Conservation (phyloP, 2,113 vertebrate species). For the Turnix velox region DNA sequence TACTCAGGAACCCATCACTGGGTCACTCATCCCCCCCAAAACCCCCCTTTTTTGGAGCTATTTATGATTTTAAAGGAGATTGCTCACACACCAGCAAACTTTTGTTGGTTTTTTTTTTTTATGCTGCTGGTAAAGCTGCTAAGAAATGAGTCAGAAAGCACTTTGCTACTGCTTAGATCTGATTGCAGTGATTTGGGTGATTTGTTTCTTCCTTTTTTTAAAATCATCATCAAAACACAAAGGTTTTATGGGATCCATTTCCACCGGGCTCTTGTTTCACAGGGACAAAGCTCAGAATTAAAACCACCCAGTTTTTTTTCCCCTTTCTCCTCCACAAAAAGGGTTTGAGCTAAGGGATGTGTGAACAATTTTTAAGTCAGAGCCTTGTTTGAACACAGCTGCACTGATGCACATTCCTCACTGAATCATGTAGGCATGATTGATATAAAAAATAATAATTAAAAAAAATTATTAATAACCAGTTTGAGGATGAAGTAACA, state of each 20-base stretch:
- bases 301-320: background rate
- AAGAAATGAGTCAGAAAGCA: background rate
- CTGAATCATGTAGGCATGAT: background rate
- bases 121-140: background rate
- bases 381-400: background rate
- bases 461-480: too few species aligned
- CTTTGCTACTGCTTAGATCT: background rate
- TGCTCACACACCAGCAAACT: background rate
- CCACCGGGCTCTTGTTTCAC: accelerated
- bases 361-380: slow-evolving; percentile 52
- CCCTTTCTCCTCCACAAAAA: accelerated
- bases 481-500: slow-evolving; percentile 27
- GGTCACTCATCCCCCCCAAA: too few species aligned
- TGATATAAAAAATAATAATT: too few species aligned
- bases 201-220: background rate
- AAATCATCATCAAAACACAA: background rate
- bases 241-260: background rate
- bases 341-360: accelerated
- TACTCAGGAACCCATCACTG: accelerated
- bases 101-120: too few species aligned
- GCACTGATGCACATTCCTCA: background rate
- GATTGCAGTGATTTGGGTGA: background rate
- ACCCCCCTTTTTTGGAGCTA: background rate
- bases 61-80: background rate
- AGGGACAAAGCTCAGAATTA: too few species aligned